Percentiles rank a stretch among this genome's conserved stretches.
phyloP scores from a whole-genome alignment of 2,888 invertebrate genomes.

The Abscondita cerata region DNA sequence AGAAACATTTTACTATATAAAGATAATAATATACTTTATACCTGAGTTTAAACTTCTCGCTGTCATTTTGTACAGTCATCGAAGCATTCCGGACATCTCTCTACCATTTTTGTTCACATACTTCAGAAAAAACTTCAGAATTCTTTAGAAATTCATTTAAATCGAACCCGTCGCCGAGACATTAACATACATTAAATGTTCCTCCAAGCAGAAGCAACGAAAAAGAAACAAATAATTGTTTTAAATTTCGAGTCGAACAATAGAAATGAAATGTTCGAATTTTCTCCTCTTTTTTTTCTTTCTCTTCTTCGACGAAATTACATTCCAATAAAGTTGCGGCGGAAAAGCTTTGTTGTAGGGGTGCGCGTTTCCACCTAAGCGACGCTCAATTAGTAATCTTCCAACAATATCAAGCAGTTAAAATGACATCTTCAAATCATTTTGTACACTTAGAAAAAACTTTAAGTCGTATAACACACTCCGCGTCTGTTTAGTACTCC shows the following conservation, averaged over 20 bases:
- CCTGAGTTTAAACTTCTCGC: conserved; percentile 47
- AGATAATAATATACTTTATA: conserved; percentile 50
- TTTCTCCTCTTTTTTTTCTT: no score
- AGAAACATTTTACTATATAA: conserved; percentile 52
- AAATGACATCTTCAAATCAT: conserved; percentile 50
- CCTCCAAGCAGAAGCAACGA: no score
- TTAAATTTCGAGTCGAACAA: no score
- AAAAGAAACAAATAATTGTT: no score
- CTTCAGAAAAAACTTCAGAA: neutral
- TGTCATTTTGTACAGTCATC: conserved; percentile 50
- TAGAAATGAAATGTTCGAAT: no score
- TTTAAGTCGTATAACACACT: conserved; percentile 48
- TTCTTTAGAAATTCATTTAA: no score
- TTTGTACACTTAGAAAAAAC: conserved; percentile 40
- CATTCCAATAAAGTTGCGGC: neutral
- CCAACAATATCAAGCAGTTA: conserved; percentile 43
- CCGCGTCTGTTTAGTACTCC: conserved; percentile 53
- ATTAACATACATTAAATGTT: no score
- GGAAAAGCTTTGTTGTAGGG: conserved; percentile 1
- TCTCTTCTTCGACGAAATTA: no score
- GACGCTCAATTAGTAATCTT: conserved; percentile 22
- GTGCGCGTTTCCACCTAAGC: conserved; percentile 6
- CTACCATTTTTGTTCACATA: conserved; percentile 12
- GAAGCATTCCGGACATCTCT: conserved; percentile 34
- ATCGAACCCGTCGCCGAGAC: no score